Evolutionary conservation across 2,113 vertebrate genomes (phyloP).

Genomic region (Otus sunia): DNA sequence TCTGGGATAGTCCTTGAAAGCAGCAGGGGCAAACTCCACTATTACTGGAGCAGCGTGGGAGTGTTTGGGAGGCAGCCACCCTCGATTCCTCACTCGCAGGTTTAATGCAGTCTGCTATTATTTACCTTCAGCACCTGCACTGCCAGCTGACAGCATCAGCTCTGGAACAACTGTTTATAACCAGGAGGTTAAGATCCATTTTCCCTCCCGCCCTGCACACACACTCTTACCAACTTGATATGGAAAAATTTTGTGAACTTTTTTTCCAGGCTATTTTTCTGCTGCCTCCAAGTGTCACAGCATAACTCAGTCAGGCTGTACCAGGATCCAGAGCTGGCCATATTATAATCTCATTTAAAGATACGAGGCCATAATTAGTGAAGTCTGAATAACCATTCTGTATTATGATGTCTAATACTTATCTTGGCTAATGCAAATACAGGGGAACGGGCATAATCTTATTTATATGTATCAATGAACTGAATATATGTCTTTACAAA

Average conservation of each 20-base stretch:
- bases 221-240: background rate
- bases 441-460: conserved; percentile 74
- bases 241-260: conserved; percentile 57
- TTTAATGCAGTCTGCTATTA: background rate
- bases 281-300: conserved; percentile 66
- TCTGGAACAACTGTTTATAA: background rate
- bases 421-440: conserved; percentile 66
- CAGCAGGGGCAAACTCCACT: background rate
- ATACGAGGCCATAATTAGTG: conserved; percentile 77
- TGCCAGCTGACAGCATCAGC: background rate
- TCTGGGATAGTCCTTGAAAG: conserved; percentile 5
- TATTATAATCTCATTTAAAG: conserved; percentile 81
- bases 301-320: conserved; percentile 79
- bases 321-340: conserved; percentile 76
- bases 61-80: background rate
- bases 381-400: conserved; percentile 75
- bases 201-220: background rate
- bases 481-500: conserved; percentile 54
- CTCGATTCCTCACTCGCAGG: background rate
- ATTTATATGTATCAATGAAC: conserved; percentile 70
- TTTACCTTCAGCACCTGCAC: conserved; percentile 7
- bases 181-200: background rate
- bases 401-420: conserved; percentile 69
- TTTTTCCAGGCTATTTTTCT: conserved; percentile 69
- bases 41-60: background rate